phyloP scores from a whole-genome alignment of 2,888 invertebrate species.

The Neoitamus cyanurus region DNA sequence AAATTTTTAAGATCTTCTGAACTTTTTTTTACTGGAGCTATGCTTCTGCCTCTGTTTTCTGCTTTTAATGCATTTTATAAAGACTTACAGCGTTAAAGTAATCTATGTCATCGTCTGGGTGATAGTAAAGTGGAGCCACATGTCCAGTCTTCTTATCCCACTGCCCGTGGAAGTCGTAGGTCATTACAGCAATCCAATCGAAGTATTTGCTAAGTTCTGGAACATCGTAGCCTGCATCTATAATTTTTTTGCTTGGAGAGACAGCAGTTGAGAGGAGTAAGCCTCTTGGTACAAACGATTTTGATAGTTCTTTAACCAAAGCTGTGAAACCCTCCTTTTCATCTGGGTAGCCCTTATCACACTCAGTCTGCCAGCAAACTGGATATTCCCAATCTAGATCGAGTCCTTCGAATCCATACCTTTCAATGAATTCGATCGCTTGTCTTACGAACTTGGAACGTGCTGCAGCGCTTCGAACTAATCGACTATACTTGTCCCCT shows the following conservation, averaged over 20 bases:
- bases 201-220: constrained; percentile 78
- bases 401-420: constrained; percentile 90
- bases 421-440: constrained; percentile 79
- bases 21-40: too few relatives aligned
- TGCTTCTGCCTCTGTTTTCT: too few relatives aligned
- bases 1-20: too few relatives aligned
- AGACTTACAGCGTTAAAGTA: constrained; percentile 83
- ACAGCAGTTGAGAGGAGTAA: constrained; percentile 85
- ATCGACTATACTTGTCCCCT: constrained; percentile 87
- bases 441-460: constrained; percentile 80
- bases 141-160: constrained; percentile 94
- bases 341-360: constrained; percentile 83
- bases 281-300: constrained; percentile 74
- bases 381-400: constrained; percentile 97
- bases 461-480: constrained; percentile 81
- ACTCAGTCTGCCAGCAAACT: constrained; percentile 77
- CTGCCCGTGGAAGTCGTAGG: constrained; percentile 91
- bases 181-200: constrained; percentile 94
- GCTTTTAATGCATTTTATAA: neutral
- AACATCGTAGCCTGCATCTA: constrained; percentile 88
- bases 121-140: constrained; percentile 85
- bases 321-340: constrained; percentile 85
- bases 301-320: constrained; percentile 78
- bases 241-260: constrained; percentile 87
- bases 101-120: constrained; percentile 82